These are phyloP conservation scores for Phalacrocorax brasilianus DNA, from an alignment of 2,113 vertebrate genomes.

Conservation along the genomic window DNA sequence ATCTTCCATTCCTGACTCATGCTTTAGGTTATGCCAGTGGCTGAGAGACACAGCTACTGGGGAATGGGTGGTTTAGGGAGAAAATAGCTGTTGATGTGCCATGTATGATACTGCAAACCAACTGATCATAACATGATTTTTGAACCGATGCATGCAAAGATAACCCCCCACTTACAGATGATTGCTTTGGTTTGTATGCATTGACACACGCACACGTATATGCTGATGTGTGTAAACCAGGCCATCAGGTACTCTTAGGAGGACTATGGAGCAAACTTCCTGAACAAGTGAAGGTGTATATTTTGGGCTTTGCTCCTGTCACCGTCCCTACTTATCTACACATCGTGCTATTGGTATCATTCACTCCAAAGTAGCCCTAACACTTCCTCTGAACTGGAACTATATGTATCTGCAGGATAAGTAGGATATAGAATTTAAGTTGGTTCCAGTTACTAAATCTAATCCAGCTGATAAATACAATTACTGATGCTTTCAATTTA, in stretches of 20 bases:
- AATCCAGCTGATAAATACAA: not conserved
- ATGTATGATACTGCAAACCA: not conserved
- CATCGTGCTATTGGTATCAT: not conserved
- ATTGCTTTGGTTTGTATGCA: not conserved
- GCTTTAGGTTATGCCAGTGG: not conserved
- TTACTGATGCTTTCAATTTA: not conserved
- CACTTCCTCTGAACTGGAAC: not conserved
- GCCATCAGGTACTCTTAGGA: not conserved
- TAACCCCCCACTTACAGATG: not conserved
- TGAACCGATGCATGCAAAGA: not conserved
- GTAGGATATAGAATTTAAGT: not conserved
- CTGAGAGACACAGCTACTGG: not conserved
- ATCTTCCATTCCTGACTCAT: not conserved
- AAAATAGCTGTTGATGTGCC: not conserved
- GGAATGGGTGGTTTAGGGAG: not conserved
- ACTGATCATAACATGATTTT: fast-evolving
- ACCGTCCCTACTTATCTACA: not conserved
- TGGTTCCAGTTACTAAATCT: not conserved
- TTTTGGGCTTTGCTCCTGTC: not conserved
- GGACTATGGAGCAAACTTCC: not conserved
- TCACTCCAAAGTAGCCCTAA: not conserved
- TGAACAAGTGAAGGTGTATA: not conserved
- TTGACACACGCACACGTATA: not conserved
- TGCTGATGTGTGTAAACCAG: fast-evolving
- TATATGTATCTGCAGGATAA: not conserved